Evolutionary conservation across 2,797 vertebrate species (phyloP), one percentile per base, ranked within the genome.

Genomic region (Mormyrops attenuatus): DNA sequence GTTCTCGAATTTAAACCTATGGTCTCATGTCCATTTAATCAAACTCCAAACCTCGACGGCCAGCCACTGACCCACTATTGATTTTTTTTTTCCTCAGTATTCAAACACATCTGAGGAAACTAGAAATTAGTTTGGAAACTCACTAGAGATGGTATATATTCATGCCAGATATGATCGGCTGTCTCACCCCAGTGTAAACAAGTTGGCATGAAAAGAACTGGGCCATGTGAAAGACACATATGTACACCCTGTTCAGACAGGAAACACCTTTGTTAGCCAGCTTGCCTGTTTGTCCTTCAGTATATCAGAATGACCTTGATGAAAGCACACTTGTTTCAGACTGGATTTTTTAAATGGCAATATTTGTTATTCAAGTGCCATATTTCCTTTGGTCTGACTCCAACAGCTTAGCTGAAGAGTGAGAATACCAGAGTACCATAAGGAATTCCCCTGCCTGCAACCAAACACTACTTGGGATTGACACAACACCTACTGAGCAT

Each of bases 271-370:
- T 73, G 50, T 38, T 85, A 87, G 26, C 50, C 17, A 53, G 22
- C 38, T 63, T 41, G 7, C 5, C 60, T 80, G 63, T 13, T 26
- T 60, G 52, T 53, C 85, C 22, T 34, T 44, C 53, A 13, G 30
- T 53, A 87, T 44, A 85, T 69, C 30, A 44, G 17, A 63, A 49
- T 87, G 60, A 87, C 89, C 89, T 86, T 84, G 41, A 49, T 73
- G 84, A 89, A 63, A 69, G 82, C 89, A 77, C 57, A 89, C 84
- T 77, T 44, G 49, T 44, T 57, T 60, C 26, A 22, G 88, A 30
- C 57, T 85, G 55, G 30, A 47, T 41, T 49, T 63, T 38, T 63
- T 26, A n/a, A 44, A 44, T 60, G 15, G 22, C 22, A 38, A 50
- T 80, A 49, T 52, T 52, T 52, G 22, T 77, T 77, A 26, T 77